Evolutionary conservation across 2,888 invertebrate species (phyloP).

Genomic region (Hirtodrosophila cameraria): DNA sequence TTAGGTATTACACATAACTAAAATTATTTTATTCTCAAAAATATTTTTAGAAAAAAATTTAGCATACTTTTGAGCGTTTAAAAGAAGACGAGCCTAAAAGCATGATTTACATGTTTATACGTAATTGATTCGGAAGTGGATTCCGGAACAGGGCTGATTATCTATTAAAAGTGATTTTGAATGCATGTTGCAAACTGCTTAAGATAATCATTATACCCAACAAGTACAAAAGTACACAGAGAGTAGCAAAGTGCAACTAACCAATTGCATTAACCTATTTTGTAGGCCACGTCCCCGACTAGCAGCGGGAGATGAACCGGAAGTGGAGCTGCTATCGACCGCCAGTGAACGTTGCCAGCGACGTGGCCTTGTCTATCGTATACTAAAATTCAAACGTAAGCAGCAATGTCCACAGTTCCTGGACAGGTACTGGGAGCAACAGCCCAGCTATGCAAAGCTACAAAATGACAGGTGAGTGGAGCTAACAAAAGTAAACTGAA

Average conservation of each 20-base stretch:
- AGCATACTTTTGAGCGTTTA: too few relatives aligned
- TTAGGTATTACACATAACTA: too few relatives aligned
- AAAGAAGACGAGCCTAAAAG: too few relatives aligned
- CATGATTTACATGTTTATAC: too few relatives aligned
- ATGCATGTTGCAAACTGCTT: background rate
- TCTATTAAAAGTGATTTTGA: background rate
- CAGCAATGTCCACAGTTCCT: conserved; percentile 78
- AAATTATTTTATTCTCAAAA: background rate
- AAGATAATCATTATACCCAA: background rate
- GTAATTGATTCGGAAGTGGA: too few relatives aligned
- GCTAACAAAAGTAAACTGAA: background rate
- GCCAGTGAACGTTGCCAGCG: conserved; percentile 66
- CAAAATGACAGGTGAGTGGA: conserved; percentile 60
- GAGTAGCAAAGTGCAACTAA: background rate
- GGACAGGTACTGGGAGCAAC: conserved; percentile 81
- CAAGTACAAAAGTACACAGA: background rate
- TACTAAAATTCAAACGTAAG: conserved; percentile 60
- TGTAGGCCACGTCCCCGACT: conserved; percentile 49
- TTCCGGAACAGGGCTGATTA: too few relatives aligned
- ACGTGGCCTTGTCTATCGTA: conserved; percentile 64
- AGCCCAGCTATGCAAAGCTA: conserved; percentile 81
- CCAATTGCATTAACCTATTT: conserved; percentile 32
- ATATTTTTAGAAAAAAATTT: too few relatives aligned
- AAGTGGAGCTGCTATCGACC: conserved; percentile 79
- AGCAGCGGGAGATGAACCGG: conserved; percentile 61